Conservation (phyloP, 2,113 vertebrate genomes). For the Mola mola region DNA sequence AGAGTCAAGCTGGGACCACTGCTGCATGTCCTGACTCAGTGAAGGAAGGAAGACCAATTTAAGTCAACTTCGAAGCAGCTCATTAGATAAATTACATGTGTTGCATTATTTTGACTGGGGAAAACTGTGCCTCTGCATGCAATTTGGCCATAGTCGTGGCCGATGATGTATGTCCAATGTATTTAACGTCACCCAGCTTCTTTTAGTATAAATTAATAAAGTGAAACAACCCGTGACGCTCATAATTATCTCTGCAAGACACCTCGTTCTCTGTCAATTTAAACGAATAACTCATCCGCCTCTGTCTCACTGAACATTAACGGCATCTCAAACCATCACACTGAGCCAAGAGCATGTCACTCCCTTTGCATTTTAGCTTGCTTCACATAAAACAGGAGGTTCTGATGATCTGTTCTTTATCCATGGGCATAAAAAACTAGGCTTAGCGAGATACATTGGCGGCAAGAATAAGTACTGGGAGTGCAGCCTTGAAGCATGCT, state of each 20-base stretch:
- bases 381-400: slow-evolving; percentile 27
- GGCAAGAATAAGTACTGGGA: slow-evolving; percentile 16
- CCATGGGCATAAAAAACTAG: slow-evolving; percentile 33
- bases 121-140: slow-evolving; percentile 45
- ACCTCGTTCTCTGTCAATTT: slow-evolving; percentile 49
- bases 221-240: slow-evolving; percentile 60
- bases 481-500: slow-evolving; percentile 41
- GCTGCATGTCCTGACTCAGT: slow-evolving; percentile 49
- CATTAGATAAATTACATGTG: slow-evolving; percentile 71
- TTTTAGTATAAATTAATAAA: slow-evolving; percentile 64
- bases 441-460: slow-evolving; percentile 33
- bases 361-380: slow-evolving; percentile 34
- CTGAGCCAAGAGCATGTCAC: slow-evolving; percentile 22
- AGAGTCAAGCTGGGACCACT: slow-evolving; percentile 48
- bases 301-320: slow-evolving; percentile 39
- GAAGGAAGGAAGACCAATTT: slow-evolving; percentile 56
- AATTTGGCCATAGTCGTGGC: slow-evolving; percentile 60
- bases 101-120: slow-evolving; percentile 58
- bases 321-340: slow-evolving; percentile 29
- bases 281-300: slow-evolving; percentile 53
- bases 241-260: slow-evolving; percentile 60
- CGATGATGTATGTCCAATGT: slow-evolving; percentile 52
- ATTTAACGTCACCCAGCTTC: slow-evolving; percentile 62
- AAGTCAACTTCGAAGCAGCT: slow-evolving; percentile 66
- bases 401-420: slow-evolving; percentile 26